A percentile compares a stretch with the other conserved stretches of the same genome.
These are phyloP conservation scores for Phaethornis superciliosus DNA, from an alignment of 2,113 vertebrate species.

Conservation along the genomic window DNA sequence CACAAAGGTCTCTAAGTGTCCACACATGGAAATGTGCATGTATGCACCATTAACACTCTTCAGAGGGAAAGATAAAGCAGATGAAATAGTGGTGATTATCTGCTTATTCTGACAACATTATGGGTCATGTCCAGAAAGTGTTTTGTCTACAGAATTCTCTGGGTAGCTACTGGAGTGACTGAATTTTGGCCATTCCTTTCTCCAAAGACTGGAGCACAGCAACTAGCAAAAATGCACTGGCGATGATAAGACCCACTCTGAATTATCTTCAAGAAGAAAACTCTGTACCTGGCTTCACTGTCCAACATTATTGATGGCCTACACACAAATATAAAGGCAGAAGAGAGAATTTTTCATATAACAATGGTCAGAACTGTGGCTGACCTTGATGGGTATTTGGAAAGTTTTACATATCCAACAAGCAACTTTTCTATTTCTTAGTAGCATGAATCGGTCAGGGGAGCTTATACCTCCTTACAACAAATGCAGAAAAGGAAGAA, in stretches of 20 bases:
- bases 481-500: neutral
- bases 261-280: neutral
- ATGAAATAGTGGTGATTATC: neutral
- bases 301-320: neutral
- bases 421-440: neutral
- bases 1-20: neutral
- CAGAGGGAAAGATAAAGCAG: neutral
- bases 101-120: neutral
- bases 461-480: neutral
- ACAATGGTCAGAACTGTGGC: neutral
- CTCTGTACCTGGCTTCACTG: neutral
- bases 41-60: fast-evolving
- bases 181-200: neutral
- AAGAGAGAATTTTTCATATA: neutral
- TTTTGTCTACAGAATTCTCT: neutral
- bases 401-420: neutral
- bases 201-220: neutral
- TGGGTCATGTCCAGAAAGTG: neutral
- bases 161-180: neutral
- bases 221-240: neutral
- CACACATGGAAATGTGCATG: fast-evolving
- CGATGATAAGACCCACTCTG: neutral
- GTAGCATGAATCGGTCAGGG: neutral
- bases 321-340: neutral
- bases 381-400: neutral